Evolutionary conservation across 2,888 invertebrate species (phyloP).

Genomic region (Chaitophorus viminalis): DNA sequence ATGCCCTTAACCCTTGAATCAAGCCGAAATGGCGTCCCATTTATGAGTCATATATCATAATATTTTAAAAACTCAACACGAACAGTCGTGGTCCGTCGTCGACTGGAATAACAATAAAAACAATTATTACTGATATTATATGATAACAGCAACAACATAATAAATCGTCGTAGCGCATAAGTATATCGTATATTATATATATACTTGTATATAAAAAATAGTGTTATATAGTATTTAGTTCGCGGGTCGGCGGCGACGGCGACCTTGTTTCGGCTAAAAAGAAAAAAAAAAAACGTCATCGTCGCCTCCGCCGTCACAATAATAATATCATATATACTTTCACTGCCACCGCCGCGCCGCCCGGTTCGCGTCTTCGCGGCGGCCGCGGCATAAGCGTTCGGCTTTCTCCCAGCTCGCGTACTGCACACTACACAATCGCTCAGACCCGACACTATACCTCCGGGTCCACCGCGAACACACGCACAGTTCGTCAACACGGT

Average conservation of each 20-base stretch:
- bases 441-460: slow-evolving; percentile 38
- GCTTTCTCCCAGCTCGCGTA: slow-evolving; percentile 56
- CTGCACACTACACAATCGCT: not conserved
- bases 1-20: too few species aligned
- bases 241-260: slow-evolving; percentile 18
- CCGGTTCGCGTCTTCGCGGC: slow-evolving; percentile 23
- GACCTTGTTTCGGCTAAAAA: slow-evolving; percentile 45
- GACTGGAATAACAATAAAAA: too few species aligned
- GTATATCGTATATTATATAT: too few species aligned
- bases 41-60: too few species aligned
- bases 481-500: slow-evolving; percentile 48
- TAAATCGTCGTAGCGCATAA: too few species aligned
- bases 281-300: not conserved
- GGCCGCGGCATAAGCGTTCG: slow-evolving; percentile 28
- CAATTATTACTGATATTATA: too few species aligned
- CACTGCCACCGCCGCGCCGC: slow-evolving; percentile 36
- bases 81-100: too few species aligned
- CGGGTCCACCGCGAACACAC: slow-evolving; percentile 42
- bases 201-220: too few species aligned
- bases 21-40: too few species aligned
- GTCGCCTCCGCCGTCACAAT: slow-evolving; percentile 17
- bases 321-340: slow-evolving; percentile 41
- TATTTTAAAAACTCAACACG: too few species aligned
- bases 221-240: not conserved
- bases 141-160: too few species aligned